Evolutionary conservation across 2,797 vertebrate species (phyloP), one percentile per base, ranked within the genome.

Genomic region (Muscicapa comitata): DNA sequence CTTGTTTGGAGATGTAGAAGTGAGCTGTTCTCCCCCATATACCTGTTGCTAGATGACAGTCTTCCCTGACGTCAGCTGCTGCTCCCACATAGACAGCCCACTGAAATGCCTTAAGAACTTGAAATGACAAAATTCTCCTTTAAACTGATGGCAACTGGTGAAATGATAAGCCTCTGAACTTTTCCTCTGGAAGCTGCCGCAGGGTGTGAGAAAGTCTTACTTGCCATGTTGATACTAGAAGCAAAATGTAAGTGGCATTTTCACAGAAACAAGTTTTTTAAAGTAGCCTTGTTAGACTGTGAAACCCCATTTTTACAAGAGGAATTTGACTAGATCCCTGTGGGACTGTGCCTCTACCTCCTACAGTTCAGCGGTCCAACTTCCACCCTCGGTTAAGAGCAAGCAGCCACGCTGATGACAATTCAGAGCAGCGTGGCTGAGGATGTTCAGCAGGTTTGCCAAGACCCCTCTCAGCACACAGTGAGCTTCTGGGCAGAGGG

Each of bases 231-330:
- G 89, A 93, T 94, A 83, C 67, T 86, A 53, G 57, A 73, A 93
- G 88, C 61, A 91, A 97, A 96, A 86, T 89, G 20, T 45, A 94
- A 94, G 88, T 85, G 73, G 65, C 51, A 23, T 88, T 96, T 96
- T 94, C 91, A 85, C 67, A 76, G 89, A 94, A 68, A 73, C 25
- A 23, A 51, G 70, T 62, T 90, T 86, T 85, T 87, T 24, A 3
- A 85, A 79, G 66, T 90, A 76, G 88, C 73, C 86, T 83, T 78
- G 88, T 95, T 92, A 90, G 59, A 28, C 23, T 47, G 79, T 91
- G 74, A 93, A 91, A 43, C 53, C 26, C 54, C 58, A 11, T 82
- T 75, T 55, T 91, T 55, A 25, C 45, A 80, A 45, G 82, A 80
- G 65, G 58, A 67, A 86, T 59, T 58, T 78, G 67, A 51, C 33